These are phyloP conservation scores for Gyps fulvus DNA, from an alignment of 2,113 vertebrate species.

Conservation along the genomic window DNA sequence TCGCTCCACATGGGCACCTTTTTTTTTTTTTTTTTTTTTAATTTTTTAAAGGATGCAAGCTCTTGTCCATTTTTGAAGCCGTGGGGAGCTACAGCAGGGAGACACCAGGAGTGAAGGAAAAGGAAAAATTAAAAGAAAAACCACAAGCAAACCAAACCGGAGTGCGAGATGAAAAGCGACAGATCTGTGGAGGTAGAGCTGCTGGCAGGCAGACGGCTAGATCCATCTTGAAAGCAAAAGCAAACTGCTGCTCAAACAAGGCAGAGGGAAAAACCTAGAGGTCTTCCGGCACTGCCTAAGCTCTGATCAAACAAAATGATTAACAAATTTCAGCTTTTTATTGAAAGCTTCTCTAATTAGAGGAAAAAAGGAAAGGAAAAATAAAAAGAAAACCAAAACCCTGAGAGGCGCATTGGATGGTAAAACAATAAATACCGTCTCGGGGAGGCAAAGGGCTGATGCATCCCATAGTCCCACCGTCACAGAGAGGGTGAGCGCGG, in stretches of 20 bases:
- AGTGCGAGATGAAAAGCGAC: neutral
- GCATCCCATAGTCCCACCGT: neutral
- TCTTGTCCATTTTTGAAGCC: neutral
- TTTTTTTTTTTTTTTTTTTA: neutral
- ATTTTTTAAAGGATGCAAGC: neutral
- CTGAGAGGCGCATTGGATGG: rapidly evolving
- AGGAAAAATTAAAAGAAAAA: neutral
- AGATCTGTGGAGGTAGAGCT: constrained; percentile 16
- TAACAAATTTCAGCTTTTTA: neutral
- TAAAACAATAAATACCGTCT: neutral
- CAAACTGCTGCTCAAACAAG: constrained; percentile 27
- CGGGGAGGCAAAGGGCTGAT: neutral
- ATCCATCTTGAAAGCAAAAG: constrained; percentile 61
- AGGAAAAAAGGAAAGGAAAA: neutral
- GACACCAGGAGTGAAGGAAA: neutral
- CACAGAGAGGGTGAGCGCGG: neutral
- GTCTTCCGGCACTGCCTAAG: neutral
- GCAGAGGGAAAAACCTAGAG: constrained; percentile 19
- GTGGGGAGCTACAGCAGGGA: neutral
- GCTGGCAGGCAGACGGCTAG: constrained; percentile 21
- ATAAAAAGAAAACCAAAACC: neutral
- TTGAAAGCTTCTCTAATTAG: neutral
- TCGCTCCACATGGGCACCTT: neutral
- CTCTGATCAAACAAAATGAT: neutral
- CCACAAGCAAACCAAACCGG: neutral